These are phyloP conservation scores for Menidia beryllina DNA, from an alignment of 2,113 vertebrate species.

Conservation along the genomic window DNA sequence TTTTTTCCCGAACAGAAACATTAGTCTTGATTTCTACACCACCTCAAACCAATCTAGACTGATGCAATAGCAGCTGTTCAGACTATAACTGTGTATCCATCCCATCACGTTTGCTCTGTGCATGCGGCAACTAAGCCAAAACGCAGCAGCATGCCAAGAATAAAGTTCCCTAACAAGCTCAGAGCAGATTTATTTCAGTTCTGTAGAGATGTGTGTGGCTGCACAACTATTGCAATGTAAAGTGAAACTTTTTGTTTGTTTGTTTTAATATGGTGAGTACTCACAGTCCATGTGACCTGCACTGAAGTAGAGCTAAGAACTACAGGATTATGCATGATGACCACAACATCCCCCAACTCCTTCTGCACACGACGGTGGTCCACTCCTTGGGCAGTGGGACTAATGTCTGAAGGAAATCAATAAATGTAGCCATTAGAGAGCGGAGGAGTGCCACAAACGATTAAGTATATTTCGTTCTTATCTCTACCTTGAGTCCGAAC, in stretches of 20 bases:
- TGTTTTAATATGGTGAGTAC: constrained; percentile 43
- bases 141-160: constrained; percentile 32
- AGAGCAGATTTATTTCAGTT: constrained; percentile 19
- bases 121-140: constrained; percentile 48
- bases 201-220: constrained; percentile 1
- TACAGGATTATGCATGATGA: constrained; percentile 94
- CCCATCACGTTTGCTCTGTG: constrained; percentile 22
- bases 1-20: constrained; percentile 69
- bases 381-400: constrained; percentile 95
- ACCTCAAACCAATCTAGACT: constrained; percentile 70
- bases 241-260: background rate
- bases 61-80: constrained; percentile 72
- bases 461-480: background rate
- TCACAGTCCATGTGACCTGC: constrained; percentile 98
- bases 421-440: background rate
- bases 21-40: constrained; percentile 78
- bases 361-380: constrained; percentile 99
- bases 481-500: constrained; percentile 94
- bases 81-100: constrained; percentile 39
- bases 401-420: constrained; percentile 87
- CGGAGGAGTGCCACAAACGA: background rate
- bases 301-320: constrained; percentile 93
- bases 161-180: constrained; percentile 49
- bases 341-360: constrained; percentile 94
- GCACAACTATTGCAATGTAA: background rate